These are phyloP conservation scores for Cololabis saira DNA, from an alignment of 2,113 vertebrate species.

Conservation along the genomic window DNA sequence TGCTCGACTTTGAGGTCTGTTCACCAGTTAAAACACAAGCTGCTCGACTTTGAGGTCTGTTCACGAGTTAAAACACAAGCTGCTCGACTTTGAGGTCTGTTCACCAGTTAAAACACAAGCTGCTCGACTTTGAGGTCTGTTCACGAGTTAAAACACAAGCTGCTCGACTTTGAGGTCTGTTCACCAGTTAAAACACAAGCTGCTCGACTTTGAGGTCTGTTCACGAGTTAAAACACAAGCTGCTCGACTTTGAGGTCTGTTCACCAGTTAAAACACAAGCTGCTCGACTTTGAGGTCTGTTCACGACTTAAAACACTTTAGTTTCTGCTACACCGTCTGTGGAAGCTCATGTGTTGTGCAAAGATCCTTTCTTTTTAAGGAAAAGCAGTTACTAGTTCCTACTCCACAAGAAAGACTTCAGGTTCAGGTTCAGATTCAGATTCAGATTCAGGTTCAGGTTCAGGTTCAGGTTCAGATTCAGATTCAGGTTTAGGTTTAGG, in stretches of 20 bases:
- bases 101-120: slow-evolving; percentile 75
- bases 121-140: slow-evolving; percentile 88
- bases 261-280: slow-evolving; percentile 75
- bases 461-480: too few species aligned
- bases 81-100: slow-evolving; percentile 88
- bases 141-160: slow-evolving; percentile 75
- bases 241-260: slow-evolving; percentile 88
- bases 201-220: slow-evolving; percentile 88
- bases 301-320: too few species aligned
- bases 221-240: slow-evolving; percentile 75
- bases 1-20: slow-evolving; percentile 88
- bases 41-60: slow-evolving; percentile 88
- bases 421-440: too few species aligned
- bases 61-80: slow-evolving; percentile 75
- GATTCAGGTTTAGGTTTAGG: too few species aligned
- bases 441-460: too few species aligned
- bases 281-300: slow-evolving; percentile 88
- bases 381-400: too few species aligned
- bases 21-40: slow-evolving; percentile 75
- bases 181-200: slow-evolving; percentile 75
- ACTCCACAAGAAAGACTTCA: too few species aligned
- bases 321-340: neutral
- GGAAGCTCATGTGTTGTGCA: neutral
- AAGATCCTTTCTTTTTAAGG: too few species aligned
- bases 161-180: slow-evolving; percentile 88